Evolutionary conservation across 2,888 invertebrate species (phyloP), one percentile per base, ranked within the genome.

Genomic region (Ashinkailepas kermadecensis): DNA sequence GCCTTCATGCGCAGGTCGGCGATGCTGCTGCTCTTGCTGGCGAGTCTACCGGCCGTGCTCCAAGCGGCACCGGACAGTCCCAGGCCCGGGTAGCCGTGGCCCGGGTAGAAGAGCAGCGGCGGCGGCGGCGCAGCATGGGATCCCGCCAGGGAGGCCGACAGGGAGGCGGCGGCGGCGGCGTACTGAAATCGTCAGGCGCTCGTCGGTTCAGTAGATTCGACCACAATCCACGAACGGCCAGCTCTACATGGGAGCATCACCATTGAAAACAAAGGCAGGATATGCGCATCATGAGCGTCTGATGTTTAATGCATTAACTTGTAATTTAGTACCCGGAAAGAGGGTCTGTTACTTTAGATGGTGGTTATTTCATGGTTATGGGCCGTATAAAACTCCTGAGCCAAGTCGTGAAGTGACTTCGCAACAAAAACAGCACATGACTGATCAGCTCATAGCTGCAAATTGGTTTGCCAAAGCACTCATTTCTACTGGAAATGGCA

Each of bases 1-100:
- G 97, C 97, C 88, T 97, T 97, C 84, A 97, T 91, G 85, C 97
- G 90, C 82, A 97, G 90, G 89, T 97, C 97, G 0, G 96, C 97
- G 87, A 97, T 97, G 87, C 96, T 96, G 39, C 95, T 96, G 86
- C 94, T 88, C 84, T 89, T 88, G 86, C 85, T 87, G 85, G 83
- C 87, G 84, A 85, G 87, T 86, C 85, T 92, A 23, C 93, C 93
- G n/a, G 92, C 92, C 3, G 74, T 8, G 21, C 74, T 15, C 13
- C 93, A 93, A 78, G 95, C 93, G 78, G 95, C 90, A 6, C 94
- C 93, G 13, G 95, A 94, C 84, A 95, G 90, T 83, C 94, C 94
- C 78, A 94, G 90, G 59, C 59, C 59, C 54, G 90, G 90, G 82
- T 92, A 90, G 86, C 91, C 91, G 83, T 92, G 91, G 21, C 92